These are phyloP conservation scores for Helobdella robusta DNA, from an alignment of 2,888 invertebrate genomes.

Conservation along the genomic window DNA sequence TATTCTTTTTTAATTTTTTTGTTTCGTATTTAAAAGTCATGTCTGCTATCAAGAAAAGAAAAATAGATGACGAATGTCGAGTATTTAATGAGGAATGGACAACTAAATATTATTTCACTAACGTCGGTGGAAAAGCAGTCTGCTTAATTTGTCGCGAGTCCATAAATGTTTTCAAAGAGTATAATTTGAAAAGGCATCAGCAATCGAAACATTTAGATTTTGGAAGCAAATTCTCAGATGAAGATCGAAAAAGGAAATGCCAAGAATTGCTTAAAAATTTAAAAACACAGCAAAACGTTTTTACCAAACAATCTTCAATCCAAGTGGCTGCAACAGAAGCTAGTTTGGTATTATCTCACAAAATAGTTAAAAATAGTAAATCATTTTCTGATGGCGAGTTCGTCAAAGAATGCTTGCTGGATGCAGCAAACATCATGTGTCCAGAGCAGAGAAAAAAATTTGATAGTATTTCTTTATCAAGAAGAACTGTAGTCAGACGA, in stretches of 20 bases:
- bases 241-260: not conserved
- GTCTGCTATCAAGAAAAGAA: conserved; percentile 8
- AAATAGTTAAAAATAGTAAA: not conserved
- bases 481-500: not conserved
- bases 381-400: not conserved
- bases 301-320: not conserved
- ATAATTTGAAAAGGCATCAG: not conserved
- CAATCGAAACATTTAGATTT: not conserved
- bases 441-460: not conserved
- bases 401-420: conserved; percentile 1
- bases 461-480: not conserved
- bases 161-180: not conserved
- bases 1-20: too few species aligned
- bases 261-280: not conserved
- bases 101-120: not conserved
- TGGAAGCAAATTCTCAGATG: not conserved
- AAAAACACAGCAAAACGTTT: not conserved
- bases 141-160: conserved; percentile 2
- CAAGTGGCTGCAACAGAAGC: not conserved
- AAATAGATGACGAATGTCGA: conserved; percentile 15
- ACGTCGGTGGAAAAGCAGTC: conserved; percentile 1
- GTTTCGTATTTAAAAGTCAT: too few species aligned
- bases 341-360: not conserved
- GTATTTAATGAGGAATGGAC: conserved; percentile 11
- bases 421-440: conserved; percentile 8